Evolutionary conservation across 2,113 vertebrate species (phyloP).

Genomic region (Hylia prasina): DNA sequence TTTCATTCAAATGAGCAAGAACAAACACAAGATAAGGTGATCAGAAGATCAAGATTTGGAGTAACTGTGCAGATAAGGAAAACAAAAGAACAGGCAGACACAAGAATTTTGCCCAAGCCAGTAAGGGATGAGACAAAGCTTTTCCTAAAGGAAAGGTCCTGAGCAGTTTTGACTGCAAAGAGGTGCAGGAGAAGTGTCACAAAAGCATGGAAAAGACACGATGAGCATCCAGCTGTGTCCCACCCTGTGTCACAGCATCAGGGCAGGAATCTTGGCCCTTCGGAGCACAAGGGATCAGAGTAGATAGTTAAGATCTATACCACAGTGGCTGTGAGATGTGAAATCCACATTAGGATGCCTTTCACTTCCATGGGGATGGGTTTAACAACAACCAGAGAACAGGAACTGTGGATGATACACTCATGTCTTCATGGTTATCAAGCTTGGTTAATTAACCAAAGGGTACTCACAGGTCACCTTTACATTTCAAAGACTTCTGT

Average conservation of each 20-base stretch:
- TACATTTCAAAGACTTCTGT: neutral
- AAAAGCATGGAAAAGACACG: rapidly evolving
- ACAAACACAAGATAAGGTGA: neutral
- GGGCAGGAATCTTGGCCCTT: neutral
- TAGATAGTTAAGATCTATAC: neutral
- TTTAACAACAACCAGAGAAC: neutral
- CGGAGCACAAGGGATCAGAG: neutral
- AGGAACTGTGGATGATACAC: neutral
- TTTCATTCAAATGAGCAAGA: neutral
- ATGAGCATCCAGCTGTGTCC: neutral
- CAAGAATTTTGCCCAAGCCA: neutral
- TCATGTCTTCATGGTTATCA: neutral
- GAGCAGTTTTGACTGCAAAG: rapidly evolving
- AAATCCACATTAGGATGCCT: neutral
- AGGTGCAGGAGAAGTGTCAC: rapidly evolving
- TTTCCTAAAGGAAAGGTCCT: neutral
- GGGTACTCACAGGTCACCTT: neutral
- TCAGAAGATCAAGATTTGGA: neutral
- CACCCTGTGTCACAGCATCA: neutral
- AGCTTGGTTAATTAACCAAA: neutral
- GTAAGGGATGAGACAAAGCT: neutral
- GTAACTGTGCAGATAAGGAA: neutral
- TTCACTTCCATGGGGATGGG: neutral
- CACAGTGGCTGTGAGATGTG: neutral
- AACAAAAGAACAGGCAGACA: neutral